phyloP scores from a whole-genome alignment of 1,140 invertebrate species.

The Listronotus oregonensis region DNA sequence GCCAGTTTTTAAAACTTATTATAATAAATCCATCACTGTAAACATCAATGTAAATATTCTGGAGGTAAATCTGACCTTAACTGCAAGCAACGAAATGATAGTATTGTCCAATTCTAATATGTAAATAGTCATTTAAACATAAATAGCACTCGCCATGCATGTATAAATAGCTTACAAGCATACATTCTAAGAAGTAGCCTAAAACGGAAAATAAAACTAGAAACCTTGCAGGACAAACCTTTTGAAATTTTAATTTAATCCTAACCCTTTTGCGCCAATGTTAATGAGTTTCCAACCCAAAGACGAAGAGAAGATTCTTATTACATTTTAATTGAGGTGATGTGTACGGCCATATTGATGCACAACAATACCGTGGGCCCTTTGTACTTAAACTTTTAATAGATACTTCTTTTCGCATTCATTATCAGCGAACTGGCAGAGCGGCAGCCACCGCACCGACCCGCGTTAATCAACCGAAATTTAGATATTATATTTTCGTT shows the following conservation, averaged over 20 bases:
- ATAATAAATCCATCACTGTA: no score
- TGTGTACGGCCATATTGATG: slow-evolving; percentile 53
- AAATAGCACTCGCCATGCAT: no score
- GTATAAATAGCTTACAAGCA: no score
- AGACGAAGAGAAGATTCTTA: slow-evolving; percentile 49
- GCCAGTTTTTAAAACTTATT: no score
- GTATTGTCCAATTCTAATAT: no score
- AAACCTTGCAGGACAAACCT: slow-evolving; percentile 3
- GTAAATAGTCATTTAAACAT: no score
- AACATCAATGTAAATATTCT: no score
- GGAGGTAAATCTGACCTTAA: no score
- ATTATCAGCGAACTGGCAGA: slow-evolving; percentile 50
- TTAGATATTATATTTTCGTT: slow-evolving; percentile 51
- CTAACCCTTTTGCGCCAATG: slow-evolving; percentile 47
- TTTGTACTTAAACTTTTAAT: slow-evolving; percentile 56
- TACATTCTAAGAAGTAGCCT: background rate
- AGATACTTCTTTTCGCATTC: slow-evolving; percentile 56
- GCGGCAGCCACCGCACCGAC: slow-evolving; percentile 29
- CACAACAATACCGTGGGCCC: slow-evolving; percentile 51
- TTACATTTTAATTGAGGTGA: slow-evolving; percentile 57
- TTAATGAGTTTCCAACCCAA: slow-evolving; percentile 54
- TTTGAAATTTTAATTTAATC: slow-evolving; percentile 49
- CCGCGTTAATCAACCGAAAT: slow-evolving; percentile 52
- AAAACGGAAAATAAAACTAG: slow-evolving; percentile 2
- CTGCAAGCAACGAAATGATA: no score